phyloP scores from a whole-genome alignment of 1,140 invertebrate genomes.

The Bombus soroeensis region DNA sequence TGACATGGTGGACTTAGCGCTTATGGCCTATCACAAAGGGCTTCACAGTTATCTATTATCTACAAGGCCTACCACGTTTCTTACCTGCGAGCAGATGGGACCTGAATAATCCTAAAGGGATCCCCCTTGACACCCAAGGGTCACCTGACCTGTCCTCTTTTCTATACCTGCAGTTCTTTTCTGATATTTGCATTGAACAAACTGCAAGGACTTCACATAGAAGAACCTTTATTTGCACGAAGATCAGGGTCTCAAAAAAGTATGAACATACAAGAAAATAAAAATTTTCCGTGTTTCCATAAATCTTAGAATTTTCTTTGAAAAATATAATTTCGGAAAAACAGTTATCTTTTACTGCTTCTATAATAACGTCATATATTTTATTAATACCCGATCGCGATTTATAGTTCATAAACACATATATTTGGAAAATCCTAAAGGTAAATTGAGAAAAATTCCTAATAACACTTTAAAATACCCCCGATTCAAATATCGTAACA shows the following conservation, averaged over 20 bases:
- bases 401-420: neutral
- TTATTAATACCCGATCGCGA: neutral
- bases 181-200: slow-evolving; percentile 72
- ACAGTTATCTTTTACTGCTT: neutral
- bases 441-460: neutral
- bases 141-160: slow-evolving; percentile 74
- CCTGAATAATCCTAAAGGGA: slow-evolving; percentile 75
- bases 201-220: slow-evolving; percentile 58
- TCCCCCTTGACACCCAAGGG: slow-evolving; percentile 72
- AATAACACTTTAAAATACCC: neutral
- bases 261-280: slow-evolving; percentile 20
- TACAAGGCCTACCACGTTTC: slow-evolving; percentile 74
- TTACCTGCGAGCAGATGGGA: slow-evolving; percentile 81
- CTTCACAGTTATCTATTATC: slow-evolving; percentile 81
- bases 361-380: neutral
- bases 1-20: slow-evolving; percentile 74
- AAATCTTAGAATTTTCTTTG: slow-evolving; percentile 25
- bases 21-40: slow-evolving; percentile 76
- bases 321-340: slow-evolving; percentile 14
- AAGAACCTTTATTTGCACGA: slow-evolving; percentile 57
- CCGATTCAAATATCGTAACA: neutral
- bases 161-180: slow-evolving; percentile 69
- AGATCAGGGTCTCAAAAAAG: slow-evolving; percentile 24
- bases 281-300: slow-evolving; percentile 26
- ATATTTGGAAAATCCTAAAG: slow-evolving; percentile 9